Evolutionary conservation across 1,140 invertebrate species (phyloP), one percentile per base, ranked within the genome.

Genomic region (Plutomurus gul): DNA sequence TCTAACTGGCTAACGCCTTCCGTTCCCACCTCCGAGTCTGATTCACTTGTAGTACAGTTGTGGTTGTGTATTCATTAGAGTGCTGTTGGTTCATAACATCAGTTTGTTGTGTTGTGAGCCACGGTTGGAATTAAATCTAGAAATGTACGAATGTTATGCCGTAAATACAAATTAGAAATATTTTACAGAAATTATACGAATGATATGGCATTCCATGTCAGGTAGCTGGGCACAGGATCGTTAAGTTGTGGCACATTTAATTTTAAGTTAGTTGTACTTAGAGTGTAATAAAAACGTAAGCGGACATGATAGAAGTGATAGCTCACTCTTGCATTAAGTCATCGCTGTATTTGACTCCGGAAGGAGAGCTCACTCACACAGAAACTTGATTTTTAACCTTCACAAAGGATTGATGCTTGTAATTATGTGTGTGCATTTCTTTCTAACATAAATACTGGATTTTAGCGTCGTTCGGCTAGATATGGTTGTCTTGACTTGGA

Each of bases 351-450:
- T 36, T 65, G 56, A 30, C 30, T 65, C 56, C 30, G 56, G 56
- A 65, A 65, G 51, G 25, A 33, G 56, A 13, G 4, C 30, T 33
- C 13, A 6, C 56, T 33, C 30, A 6, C 13, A 65, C 27, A 65
- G 56, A 65, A 36, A 36, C 51, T 60, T 4, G 30, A 65, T 33
- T 65, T 65, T 65, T 65, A 60, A 65, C 27, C 56, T 65, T 65
- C 10, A 18, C 56, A 16, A 36, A 36, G 56, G 56, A 36, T 65
- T 65, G 16, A 65, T 65, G 30, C 5, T 20, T 65, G 25, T 65
- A 65, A 65, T 65, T 65, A 18, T 65, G 56, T 65, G 56, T 65
- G 25, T 65, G 56, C 56, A 65, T n/a, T 43, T 18, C n/a, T 65
- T n/a, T 30, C 56, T 1, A 30, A 30, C 56, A 33, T 36, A 36